Conservation (phyloP, 1,140 invertebrate genomes). For the Drosophila guanche region DNA sequence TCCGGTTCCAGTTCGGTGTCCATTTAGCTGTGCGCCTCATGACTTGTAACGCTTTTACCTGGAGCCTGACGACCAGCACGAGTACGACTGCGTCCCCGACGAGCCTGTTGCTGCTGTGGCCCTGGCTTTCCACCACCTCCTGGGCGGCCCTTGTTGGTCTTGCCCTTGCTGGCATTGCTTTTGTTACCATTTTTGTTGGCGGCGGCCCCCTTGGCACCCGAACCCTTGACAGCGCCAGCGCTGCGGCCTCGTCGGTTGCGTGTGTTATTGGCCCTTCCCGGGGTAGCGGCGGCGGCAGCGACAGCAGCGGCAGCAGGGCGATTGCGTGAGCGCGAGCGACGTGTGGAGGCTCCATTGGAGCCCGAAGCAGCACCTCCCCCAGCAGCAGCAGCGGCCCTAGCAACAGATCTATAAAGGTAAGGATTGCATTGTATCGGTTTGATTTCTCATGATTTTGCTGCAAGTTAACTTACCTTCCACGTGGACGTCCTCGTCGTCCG, state of each 20-base stretch:
- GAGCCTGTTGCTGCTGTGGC: slow-evolving; percentile 47
- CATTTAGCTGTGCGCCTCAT: slow-evolving; percentile 16
- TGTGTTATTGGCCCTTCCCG: slow-evolving; percentile 37
- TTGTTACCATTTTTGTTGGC: slow-evolving; percentile 30
- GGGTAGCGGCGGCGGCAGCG: slow-evolving; percentile 33
- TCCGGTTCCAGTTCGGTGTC: slow-evolving; percentile 25
- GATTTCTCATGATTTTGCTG: neutral
- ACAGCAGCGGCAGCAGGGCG: slow-evolving; percentile 48
- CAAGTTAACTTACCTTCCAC: slow-evolving; percentile 60
- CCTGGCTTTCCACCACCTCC: neutral
- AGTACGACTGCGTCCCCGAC: slow-evolving; percentile 78
- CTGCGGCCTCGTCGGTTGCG: slow-evolving; percentile 67
- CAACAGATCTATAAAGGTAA: slow-evolving; percentile 48
- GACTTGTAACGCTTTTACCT: slow-evolving; percentile 80
- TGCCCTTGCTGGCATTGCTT: slow-evolving; percentile 10
- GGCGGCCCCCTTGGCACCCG: slow-evolving; percentile 15
- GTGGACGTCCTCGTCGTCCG: slow-evolving; percentile 52
- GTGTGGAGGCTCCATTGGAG: slow-evolving; percentile 28
- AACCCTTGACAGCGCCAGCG: slow-evolving; percentile 39
- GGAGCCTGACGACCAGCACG: slow-evolving; percentile 59
- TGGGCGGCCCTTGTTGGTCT: slow-evolving; percentile 31
- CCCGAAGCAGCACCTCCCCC: slow-evolving; percentile 23
- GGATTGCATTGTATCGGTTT: neutral
- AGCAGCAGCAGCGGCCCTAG: slow-evolving; percentile 51
- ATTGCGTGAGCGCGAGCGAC: slow-evolving; percentile 59